Base-by-base conservation (phyloP, 2,888 invertebrate species). In the Ichneumoninae sp. region DNA sequence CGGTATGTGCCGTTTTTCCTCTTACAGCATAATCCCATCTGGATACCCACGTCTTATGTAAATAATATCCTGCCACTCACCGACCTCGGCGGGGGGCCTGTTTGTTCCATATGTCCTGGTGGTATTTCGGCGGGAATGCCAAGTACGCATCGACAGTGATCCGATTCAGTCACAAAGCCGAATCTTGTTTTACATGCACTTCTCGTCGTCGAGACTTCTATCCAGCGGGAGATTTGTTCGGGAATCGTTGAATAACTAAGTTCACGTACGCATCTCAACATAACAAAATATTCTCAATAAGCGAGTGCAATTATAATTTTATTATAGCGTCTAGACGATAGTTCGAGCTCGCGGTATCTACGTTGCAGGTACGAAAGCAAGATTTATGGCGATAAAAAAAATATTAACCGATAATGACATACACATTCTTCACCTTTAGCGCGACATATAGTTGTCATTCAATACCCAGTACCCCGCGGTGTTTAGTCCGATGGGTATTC, bases 31-130 rank as follows among this genome's bases (percentile, higher is more conserved):
- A 44, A 50, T 36, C 47, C 57, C 66, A 50, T 70, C 54, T 50
- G 52, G 63, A 60, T 76, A 66, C 57, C 74, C 69, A 82, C 77
- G 50, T 81, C 47, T 73, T 83, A 86, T 85, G 85, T 73, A 83
- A 86, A 86, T 86, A 81, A 86, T 86, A 85, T 85, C 73, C 76
- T 81, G 71, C 78, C 85, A 86, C 83, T 83, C 78, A 71, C 71
- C 50, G 75, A 83, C 75, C 70, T 40, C 66, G 47, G 13, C 44
- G 44, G 63, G 60, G 65, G 60, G 52, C n/a, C 52, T 22, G 22
- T 68, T 52, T 74, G 52, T 57, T 63, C 77, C 54, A 26, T 5
- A 69, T 68, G 40, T 33, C 60, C 40, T 16, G 6, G 60, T 33
- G 60, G 33, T 33, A 16, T 30, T 16, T 33, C 30, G 52, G 6